A percentile compares a stretch with the other conserved stretches of the same genome.
These are phyloP conservation scores for Malurus melanocephalus DNA, from an alignment of 2,113 vertebrate species.

Conservation along the genomic window DNA sequence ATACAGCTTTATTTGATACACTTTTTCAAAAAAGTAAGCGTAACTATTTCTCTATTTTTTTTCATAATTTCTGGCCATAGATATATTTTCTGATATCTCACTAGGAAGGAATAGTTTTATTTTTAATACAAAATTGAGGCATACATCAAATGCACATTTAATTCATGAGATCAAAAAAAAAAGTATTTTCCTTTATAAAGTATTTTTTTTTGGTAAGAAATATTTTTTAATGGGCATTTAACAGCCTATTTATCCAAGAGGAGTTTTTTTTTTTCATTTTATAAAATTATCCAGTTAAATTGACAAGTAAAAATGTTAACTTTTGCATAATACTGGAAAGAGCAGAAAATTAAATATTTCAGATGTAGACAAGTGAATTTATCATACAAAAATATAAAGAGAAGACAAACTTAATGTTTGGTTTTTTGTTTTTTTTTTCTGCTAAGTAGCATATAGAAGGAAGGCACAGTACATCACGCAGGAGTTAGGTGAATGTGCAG, in stretches of 20 bases:
- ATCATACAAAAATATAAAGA: neutral
- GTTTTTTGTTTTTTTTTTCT: neutral
- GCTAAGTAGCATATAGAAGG: neutral
- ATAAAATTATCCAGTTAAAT: accelerated
- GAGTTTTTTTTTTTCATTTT: neutral
- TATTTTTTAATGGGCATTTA: neutral
- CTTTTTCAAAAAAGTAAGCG: neutral
- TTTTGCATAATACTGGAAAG: neutral
- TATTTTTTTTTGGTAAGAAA: neutral
- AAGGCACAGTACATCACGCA: neutral
- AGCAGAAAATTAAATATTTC: neutral
- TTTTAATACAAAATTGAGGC: neutral
- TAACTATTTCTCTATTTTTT: neutral
- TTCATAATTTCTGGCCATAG: neutral
- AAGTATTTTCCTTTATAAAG: neutral
- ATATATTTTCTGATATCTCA: neutral
- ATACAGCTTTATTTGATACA: neutral
- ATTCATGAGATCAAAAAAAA: neutral
- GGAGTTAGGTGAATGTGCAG: neutral
- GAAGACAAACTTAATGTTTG: accelerated
- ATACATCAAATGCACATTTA: neutral
- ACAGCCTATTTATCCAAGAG: accelerated
- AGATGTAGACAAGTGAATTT: neutral
- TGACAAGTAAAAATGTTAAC: neutral
- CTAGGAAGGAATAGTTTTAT: neutral